Evolutionary conservation across 2,797 vertebrate species (phyloP).

Genomic region (Phaenicophaeus curvirostris): DNA sequence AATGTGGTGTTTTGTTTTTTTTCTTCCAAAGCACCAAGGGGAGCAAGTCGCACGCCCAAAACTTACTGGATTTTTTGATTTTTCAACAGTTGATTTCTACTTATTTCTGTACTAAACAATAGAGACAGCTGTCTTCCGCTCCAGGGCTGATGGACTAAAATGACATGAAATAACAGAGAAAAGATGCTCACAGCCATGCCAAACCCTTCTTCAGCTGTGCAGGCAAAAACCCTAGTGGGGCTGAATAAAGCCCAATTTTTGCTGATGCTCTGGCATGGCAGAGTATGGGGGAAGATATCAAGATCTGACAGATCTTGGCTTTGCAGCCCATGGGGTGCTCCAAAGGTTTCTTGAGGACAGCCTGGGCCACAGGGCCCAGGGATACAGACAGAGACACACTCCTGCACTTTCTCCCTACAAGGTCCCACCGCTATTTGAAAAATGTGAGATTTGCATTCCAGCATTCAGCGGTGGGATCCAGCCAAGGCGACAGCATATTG

Average conservation of each 20-base stretch:
- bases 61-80: neutral
- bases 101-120: constrained; percentile 1
- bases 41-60: neutral
- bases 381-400: neutral
- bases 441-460: constrained; percentile 51
- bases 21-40: neutral
- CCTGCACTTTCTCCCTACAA: neutral
- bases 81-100: neutral
- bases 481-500: neutral
- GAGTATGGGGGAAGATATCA: neutral
- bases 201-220: neutral
- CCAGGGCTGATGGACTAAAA: neutral
- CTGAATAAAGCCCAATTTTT: neutral
- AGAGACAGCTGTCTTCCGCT: neutral
- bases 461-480: neutral
- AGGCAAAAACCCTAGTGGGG: neutral
- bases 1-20: neutral
- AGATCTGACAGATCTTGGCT: neutral
- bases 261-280: neutral
- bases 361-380: accelerated
- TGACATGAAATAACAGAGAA: neutral
- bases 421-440: constrained; percentile 30
- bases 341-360: neutral
- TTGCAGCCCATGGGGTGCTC: neutral
- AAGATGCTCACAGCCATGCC: neutral